These are phyloP conservation scores for Trichonephila inaurata DNA, from an alignment of 1,140 invertebrate genomes.

Conservation along the genomic window DNA sequence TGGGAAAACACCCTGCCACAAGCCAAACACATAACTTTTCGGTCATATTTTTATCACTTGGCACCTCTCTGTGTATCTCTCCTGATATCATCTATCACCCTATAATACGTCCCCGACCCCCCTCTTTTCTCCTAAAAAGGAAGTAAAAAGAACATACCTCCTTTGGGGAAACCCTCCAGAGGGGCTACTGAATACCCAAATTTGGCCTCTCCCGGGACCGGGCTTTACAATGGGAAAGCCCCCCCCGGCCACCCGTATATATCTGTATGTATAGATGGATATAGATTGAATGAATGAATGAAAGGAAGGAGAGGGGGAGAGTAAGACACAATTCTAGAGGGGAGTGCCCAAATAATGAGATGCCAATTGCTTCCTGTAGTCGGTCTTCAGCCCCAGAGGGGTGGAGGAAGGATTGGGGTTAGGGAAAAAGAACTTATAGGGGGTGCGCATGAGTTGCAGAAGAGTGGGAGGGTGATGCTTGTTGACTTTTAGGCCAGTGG, in stretches of 20 bases:
- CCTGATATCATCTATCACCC: slow-evolving; percentile 27
- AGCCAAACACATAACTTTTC: slow-evolving; percentile 19
- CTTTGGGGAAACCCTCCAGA: not conserved
- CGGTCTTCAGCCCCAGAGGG: slow-evolving; percentile 41
- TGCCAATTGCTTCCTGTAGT: slow-evolving; percentile 74
- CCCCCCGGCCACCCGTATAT: no score
- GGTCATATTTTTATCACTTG: not conserved
- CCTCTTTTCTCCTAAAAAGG: no score
- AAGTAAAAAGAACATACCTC: slow-evolving; percentile 43
- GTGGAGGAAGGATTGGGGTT: slow-evolving; percentile 41
- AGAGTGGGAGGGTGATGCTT: slow-evolving; percentile 44
- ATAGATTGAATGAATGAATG: slow-evolving; percentile 4
- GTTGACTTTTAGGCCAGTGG: slow-evolving; percentile 62
- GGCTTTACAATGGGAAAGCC: slow-evolving; percentile 17
- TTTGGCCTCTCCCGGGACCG: slow-evolving; percentile 29
- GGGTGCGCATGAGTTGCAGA: slow-evolving; percentile 3
- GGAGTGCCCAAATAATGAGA: slow-evolving; percentile 65
- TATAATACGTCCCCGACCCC: not conserved
- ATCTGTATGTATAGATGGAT: slow-evolving; percentile 13
- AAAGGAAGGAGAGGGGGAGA: not conserved
- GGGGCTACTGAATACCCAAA: slow-evolving; percentile 51
- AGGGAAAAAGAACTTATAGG: not conserved
- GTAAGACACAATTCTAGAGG: not conserved
- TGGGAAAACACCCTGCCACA: not conserved
- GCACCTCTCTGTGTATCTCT: not conserved